Evolutionary conservation across 92 coral and sea anemone species (phyloP), one percentile per base, ranked within the genome.

Genomic region (Epizoanthus fatuus): DNA sequence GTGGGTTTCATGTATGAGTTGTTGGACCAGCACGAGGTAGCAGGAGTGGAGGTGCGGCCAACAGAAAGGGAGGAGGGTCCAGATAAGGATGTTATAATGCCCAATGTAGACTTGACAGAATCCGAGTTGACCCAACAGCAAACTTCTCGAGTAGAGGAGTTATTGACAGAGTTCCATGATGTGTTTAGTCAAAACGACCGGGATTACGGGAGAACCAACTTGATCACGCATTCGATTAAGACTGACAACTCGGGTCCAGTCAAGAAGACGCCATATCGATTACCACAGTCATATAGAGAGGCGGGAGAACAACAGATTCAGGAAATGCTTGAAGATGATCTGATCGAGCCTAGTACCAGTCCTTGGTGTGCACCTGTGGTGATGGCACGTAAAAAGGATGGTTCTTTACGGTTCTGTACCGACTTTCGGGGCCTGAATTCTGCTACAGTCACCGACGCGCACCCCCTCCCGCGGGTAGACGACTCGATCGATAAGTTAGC

Each of bases 341-440:
- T 80, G 32, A 80, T 63, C 20, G 75, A 80, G 67, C 69, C 82
- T 59, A 77, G 82, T 13, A 62, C 38, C 32, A 62, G 67, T 32
- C 67, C 67, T 20, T 32, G 69, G 69, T 55, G 81, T 75, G 67
- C 65, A 44, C 81, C 49, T 38, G 59, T 67, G 20, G 75, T 67
- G 25, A 67, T 81, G 75, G 86, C 76, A 14, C 86, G 44, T 56
- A 47, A 66, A 58, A 81, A 81, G 57, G 65, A 81, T 65, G 76
- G 86, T 66, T 64, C 56, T 14, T 56, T 81, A 74, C 53, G 76
- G 75, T 81, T 81, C 66, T 81, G 75, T 68, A 81, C 76, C 45
- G 87, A 83, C 25, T 71, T 56, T 22, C 65, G 84, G 16, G 73
- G 74, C 62, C 84, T 62, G 14, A 82, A 70, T 70, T 54, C 69